These are phyloP conservation scores for Rhynchonycteris naso DNA, from an alignment of 2,797 vertebrate genomes.

Conservation along the genomic window DNA sequence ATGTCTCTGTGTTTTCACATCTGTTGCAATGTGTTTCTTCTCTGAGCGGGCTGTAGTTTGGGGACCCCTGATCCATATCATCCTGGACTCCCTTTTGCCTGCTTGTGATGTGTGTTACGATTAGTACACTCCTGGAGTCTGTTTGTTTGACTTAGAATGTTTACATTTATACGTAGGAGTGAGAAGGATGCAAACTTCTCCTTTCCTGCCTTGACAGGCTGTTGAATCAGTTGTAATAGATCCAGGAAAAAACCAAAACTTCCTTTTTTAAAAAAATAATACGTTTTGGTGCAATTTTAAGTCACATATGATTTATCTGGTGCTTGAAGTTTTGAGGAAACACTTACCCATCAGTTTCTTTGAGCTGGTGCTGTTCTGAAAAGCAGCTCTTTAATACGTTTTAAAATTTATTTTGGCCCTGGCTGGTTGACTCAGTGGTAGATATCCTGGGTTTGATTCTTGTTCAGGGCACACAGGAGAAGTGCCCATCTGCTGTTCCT, in stretches of 20 bases:
- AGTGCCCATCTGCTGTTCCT: too few relatives aligned
- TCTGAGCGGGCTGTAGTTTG: too few relatives aligned
- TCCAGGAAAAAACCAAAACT: neutral
- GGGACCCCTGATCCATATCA: too few relatives aligned
- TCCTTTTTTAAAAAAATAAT: neutral
- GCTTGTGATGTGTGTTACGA: neutral
- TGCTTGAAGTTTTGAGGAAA: neutral
- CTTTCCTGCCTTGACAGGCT: neutral
- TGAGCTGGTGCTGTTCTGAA: neutral
- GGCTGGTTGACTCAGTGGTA: too few relatives aligned
- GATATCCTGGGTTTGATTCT: too few relatives aligned
- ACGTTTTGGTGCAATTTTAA: neutral
- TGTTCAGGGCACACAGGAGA: too few relatives aligned
- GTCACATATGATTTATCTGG: neutral
- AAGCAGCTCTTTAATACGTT: neutral
- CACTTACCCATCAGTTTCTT: neutral
- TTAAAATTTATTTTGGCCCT: neutral
- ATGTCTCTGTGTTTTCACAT: too few relatives aligned
- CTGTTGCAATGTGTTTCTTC: too few relatives aligned
- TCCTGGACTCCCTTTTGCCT: neutral
- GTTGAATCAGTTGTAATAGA: neutral
- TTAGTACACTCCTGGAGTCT: neutral
- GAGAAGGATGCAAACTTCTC: neutral
- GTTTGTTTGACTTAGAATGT: conserved; percentile 7
- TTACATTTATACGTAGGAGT: neutral